Conservation (phyloP, 2,888 invertebrate species). For the Drosophila mayaguana region DNA sequence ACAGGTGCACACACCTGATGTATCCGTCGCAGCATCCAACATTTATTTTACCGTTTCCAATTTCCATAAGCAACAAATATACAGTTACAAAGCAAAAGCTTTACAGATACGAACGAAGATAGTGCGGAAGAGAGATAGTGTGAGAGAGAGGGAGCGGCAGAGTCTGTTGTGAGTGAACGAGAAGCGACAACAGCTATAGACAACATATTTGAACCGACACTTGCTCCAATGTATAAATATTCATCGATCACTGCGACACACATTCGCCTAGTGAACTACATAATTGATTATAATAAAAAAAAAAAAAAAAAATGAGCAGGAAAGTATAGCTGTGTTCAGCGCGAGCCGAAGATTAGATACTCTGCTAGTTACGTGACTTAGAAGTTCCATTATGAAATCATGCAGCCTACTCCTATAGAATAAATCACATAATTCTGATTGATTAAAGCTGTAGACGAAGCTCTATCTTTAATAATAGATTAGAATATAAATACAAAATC, state of each 20-base stretch:
- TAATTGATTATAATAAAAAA: slow-evolving; percentile 67
- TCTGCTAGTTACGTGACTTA: not conserved
- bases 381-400: not conserved
- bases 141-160: slow-evolving; percentile 6
- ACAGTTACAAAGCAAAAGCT: slow-evolving; percentile 59
- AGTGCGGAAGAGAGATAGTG: not conserved
- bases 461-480: not conserved
- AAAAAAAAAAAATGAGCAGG: slow-evolving; percentile 1
- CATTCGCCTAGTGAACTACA: slow-evolving; percentile 59
- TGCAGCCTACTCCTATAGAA: not conserved
- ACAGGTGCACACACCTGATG: slow-evolving; percentile 19
- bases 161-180: not conserved
- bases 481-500: not conserved
- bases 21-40: slow-evolving; percentile 40
- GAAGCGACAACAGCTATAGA: not conserved
- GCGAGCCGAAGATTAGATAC: not conserved
- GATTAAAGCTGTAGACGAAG: not conserved
- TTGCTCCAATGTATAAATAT: slow-evolving; percentile 68
- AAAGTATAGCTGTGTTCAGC: not conserved
- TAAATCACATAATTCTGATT: not conserved
- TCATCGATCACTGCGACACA: slow-evolving; percentile 68
- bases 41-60: slow-evolving; percentile 73
- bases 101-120: slow-evolving; percentile 2
- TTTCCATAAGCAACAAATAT: slow-evolving; percentile 74
- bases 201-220: slow-evolving; percentile 41